A percentile compares a stretch with the other conserved stretches of the same genome.
phyloP scores from a whole-genome alignment of 1,140 invertebrate genomes.

The Drosophila pseudoananassae region DNA sequence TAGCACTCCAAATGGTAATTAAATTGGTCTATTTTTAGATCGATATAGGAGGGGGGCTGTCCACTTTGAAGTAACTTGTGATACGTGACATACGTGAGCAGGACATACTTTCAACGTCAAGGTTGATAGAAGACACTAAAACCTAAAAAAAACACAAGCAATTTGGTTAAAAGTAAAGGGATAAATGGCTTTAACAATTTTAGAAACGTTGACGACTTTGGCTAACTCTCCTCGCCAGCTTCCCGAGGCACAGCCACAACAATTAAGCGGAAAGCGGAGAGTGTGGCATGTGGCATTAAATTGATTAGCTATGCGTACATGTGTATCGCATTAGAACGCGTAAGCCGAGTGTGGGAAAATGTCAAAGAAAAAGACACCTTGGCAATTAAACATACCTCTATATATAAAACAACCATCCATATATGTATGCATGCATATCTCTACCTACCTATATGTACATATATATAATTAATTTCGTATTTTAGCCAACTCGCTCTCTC shows the following conservation, averaged over 20 bases:
- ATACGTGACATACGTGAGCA: too few species aligned
- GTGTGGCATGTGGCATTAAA: slow-evolving; percentile 14
- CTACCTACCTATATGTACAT: neutral
- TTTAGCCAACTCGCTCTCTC: neutral
- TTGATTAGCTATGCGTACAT: slow-evolving; percentile 18
- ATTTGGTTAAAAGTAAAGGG: neutral
- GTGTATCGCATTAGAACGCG: slow-evolving; percentile 4
- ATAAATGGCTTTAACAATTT: neutral
- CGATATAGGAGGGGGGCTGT: too few species aligned
- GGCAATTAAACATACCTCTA: slow-evolving; percentile 10
- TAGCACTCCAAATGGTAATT: neutral
- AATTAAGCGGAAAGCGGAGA: slow-evolving; percentile 9
- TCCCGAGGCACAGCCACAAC: slow-evolving; percentile 1
- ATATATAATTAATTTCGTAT: slow-evolving; percentile 37
- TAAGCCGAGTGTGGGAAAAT: neutral
- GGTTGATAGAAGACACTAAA: too few species aligned
- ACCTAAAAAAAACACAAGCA: too few species aligned
- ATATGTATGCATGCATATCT: neutral
- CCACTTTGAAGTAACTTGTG: neutral
- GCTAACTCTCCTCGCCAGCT: neutral
- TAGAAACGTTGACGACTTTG: neutral
- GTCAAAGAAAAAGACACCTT: neutral
- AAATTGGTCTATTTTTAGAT: too few species aligned
- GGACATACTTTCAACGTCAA: too few species aligned
- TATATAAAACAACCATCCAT: neutral